Evolutionary conservation across 1,140 invertebrate species (phyloP), one percentile per base, ranked within the genome.

Genomic region (Scaptomyza graminum): DNA sequence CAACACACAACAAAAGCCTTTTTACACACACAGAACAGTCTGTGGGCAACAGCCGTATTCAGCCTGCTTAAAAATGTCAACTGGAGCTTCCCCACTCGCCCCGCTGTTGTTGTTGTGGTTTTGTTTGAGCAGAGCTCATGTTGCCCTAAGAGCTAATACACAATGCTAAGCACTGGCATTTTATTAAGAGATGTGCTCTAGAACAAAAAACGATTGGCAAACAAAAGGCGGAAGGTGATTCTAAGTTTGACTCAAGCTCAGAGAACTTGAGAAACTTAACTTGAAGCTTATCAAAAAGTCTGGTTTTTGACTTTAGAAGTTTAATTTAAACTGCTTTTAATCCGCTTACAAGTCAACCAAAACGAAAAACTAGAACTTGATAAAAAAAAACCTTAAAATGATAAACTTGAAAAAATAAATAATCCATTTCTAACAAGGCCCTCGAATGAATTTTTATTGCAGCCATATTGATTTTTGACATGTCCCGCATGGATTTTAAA

Each of bases 51-150:
- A 37, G 52, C 43, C 44, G 69, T 52, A 43, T 49, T 39, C 49
- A 9, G 68, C 54, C 59, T 85, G 71, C 63, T 71, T 62, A 68
- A 81, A 74, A 80, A 85, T 69, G 82, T 87, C 82, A 74, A 87
- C 66, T 69, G 81, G 61, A 81, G 77, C 78, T 61, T 85, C 73
- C 28, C 28, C 7, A 3, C 25, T 34, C 13, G 25, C 44, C 47
- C 39, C 52, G 47, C 31, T 37, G 55, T 63, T 52, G 15, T 18
- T 47, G 15, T 9, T 16, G 6, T 13, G 41, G 25, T 55, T 47
- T 57, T 51, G 34, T 43, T 57, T 57, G 43, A 70, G 54, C 72
- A 74, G 52, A 64, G 66, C 64, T 74, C 52, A 64, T 75, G 60
- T 60, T 61, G 55, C 67, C 67, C 67, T 71, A 49, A 64, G 22